A percentile compares a stretch with the other conserved stretches of the same genome.
Conservation (phyloP, 2,888 invertebrate species). For the Mamestra brassicae region DNA sequence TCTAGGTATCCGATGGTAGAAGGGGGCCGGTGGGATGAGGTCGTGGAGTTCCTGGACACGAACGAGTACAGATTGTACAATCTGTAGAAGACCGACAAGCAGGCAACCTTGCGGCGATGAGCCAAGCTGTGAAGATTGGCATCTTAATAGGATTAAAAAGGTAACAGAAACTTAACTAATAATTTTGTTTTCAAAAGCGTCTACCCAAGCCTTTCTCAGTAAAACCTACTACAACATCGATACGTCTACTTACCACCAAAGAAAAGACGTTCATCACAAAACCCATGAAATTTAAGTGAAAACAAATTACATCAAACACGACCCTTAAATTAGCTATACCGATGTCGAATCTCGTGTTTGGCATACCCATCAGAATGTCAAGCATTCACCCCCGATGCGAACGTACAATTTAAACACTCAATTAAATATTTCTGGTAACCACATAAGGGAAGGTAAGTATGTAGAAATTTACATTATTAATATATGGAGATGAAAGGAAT, state of each 20-base stretch:
- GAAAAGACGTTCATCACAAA: neutral
- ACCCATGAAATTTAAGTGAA: neutral
- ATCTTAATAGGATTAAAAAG: no score
- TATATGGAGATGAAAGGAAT: slow-evolving; percentile 51
- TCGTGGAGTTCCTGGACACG: no score
- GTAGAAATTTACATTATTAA: slow-evolving; percentile 57
- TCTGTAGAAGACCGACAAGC: no score
- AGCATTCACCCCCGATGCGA: slow-evolving; percentile 27
- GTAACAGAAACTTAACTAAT: no score
- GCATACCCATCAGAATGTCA: slow-evolving; percentile 33
- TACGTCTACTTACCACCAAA: neutral
- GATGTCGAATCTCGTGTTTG: slow-evolving; percentile 26
- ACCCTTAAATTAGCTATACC: slow-evolving; percentile 5
- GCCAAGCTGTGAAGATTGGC: no score
- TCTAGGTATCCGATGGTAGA: no score
- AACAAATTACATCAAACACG: slow-evolving; percentile 9
- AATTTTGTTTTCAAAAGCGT: no score
- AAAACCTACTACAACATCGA: neutral
- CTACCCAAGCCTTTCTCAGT: neutral
- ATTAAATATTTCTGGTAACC: slow-evolving; percentile 64
- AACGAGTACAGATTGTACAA: no score
- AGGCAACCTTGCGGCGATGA: no score
- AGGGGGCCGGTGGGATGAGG: no score
- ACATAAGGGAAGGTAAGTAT: slow-evolving; percentile 47
- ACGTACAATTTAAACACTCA: slow-evolving; percentile 47